Evolutionary conservation across 1,140 invertebrate species (phyloP).

Genomic region (Acyrthosiphon pisum): DNA sequence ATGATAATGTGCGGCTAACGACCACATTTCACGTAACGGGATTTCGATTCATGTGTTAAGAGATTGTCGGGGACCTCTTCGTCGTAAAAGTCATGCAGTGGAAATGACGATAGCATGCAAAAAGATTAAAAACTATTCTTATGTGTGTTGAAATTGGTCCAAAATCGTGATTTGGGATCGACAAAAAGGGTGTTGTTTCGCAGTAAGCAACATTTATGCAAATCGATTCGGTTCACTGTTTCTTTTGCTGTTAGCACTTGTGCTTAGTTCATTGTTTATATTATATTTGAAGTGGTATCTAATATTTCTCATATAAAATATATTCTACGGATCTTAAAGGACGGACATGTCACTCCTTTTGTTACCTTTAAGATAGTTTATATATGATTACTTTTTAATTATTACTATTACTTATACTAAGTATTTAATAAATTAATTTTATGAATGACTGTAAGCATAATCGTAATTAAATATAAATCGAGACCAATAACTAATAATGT

Average conservation of each 20-base stretch:
- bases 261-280: slow-evolving; percentile 8
- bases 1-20: slow-evolving; percentile 36
- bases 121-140: slow-evolving; percentile 27
- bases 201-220: background rate
- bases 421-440: background rate
- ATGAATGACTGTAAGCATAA: no score
- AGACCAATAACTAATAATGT: no score
- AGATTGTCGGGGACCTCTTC: background rate
- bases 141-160: slow-evolving; percentile 42
- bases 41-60: slow-evolving; percentile 42
- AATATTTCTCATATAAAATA: background rate
- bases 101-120: slow-evolving; percentile 50
- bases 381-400: no score
- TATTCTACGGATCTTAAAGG: no score
- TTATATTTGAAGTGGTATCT: background rate
- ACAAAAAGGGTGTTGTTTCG: slow-evolving; percentile 16
- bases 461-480: no score
- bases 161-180: slow-evolving; percentile 2
- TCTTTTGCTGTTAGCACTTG: background rate
- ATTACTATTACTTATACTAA: no score
- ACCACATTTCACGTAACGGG: background rate
- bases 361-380: background rate
- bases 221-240: background rate
- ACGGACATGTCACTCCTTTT: background rate
- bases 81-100: slow-evolving; percentile 43